Percentiles rank a stretch among this genome's conserved stretches.
phyloP scores from a whole-genome alignment of 2,113 vertebrate species.

The Genyomyrus donnyi region DNA sequence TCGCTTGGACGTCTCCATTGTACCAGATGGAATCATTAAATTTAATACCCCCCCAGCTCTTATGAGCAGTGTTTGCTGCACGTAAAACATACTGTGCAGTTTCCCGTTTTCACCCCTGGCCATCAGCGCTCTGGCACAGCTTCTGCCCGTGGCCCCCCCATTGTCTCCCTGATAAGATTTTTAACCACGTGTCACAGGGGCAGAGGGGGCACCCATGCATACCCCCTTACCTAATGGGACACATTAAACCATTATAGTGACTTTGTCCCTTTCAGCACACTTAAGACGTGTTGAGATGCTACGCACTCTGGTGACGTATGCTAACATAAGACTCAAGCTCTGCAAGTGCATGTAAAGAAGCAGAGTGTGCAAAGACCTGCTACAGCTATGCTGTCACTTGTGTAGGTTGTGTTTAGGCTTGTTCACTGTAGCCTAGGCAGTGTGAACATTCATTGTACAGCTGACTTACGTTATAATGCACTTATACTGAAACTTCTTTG shows the following conservation, averaged over 20 bases:
- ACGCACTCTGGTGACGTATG: background rate
- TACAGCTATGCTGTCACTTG: background rate
- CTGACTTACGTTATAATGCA: background rate
- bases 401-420: background rate
- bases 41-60: conserved; percentile 79
- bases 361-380: background rate
- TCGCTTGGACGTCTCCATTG: conserved; percentile 66
- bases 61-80: conserved; percentile 71
- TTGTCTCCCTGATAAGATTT: background rate
- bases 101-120: conserved; percentile 65
- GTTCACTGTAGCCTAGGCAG: background rate
- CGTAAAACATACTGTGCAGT: conserved; percentile 73
- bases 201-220: background rate
- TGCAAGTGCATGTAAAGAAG: too few relatives aligned
- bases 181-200: background rate
- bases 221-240: background rate
- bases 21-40: conserved; percentile 87
- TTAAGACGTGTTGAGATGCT: background rate
- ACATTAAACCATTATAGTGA: background rate
- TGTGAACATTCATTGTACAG: background rate
- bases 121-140: conserved; percentile 63
- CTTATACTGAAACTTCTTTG: background rate
- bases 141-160: background rate
- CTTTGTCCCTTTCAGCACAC: background rate
- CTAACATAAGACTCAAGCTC: background rate